These are phyloP conservation scores for Rhamnusium bicolor DNA, from an alignment of 2,888 invertebrate genomes.

Conservation along the genomic window DNA sequence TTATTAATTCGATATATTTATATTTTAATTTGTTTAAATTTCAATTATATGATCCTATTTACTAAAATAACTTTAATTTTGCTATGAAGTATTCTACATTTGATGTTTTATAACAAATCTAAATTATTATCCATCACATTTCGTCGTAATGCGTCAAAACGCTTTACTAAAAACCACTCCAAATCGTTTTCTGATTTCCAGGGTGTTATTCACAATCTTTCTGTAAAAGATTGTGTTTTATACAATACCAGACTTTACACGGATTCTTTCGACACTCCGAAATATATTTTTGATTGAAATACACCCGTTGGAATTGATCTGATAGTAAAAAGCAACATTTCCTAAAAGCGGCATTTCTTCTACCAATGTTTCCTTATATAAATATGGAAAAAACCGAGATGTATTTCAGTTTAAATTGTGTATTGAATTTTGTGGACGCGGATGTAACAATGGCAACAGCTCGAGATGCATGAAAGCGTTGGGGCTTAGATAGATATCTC, in stretches of 20 bases:
- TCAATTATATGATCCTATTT: too few species aligned
- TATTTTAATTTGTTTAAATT: too few species aligned
- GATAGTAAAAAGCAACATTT: conserved; percentile 44
- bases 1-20: too few species aligned
- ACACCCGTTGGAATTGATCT: conserved; percentile 65
- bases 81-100: not conserved
- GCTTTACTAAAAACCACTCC: conserved; percentile 25
- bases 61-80: not conserved
- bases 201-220: conserved; percentile 49
- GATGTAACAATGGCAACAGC: conserved; percentile 65
- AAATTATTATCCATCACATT: conserved; percentile 5
- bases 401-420: conserved; percentile 51
- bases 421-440: conserved; percentile 53
- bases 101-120: not conserved
- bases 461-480: conserved; percentile 63
- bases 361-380: not conserved
- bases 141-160: not conserved
- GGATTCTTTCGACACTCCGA: conserved; percentile 63
- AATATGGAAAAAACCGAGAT: not conserved
- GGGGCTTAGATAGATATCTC: conserved; percentile 67
- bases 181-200: conserved; percentile 46
- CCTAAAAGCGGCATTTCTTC: conserved; percentile 39
- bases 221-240: conserved; percentile 64
- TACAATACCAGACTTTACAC: conserved; percentile 61
- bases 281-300: conserved; percentile 68